Conservation (phyloP, 2,113 vertebrate species). For the Sturnira hondurensis region DNA sequence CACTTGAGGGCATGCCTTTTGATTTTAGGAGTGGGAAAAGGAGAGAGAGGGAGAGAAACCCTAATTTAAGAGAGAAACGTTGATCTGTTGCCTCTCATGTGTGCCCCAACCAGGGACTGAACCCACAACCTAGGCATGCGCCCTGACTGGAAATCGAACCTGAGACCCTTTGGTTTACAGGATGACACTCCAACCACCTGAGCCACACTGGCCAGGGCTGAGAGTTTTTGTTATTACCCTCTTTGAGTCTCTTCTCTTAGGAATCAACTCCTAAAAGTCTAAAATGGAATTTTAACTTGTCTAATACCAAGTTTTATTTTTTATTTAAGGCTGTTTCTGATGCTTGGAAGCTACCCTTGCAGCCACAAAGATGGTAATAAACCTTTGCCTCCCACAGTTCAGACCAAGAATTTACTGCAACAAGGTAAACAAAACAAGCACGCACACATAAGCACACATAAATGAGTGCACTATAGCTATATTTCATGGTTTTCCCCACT, state of each 20-base stretch:
- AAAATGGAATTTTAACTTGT: constrained; percentile 41
- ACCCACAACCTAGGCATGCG: too few species aligned
- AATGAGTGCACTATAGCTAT: not conserved
- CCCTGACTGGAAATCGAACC: too few species aligned
- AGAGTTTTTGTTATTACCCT: not conserved
- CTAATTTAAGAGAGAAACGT: too few species aligned
- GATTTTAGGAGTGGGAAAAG: too few species aligned
- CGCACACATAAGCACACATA: not conserved
- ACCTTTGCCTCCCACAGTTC: constrained; percentile 92
- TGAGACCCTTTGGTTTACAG: too few species aligned
- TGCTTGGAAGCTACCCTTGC: constrained; percentile 68
- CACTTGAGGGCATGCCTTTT: too few species aligned
- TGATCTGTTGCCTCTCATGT: too few species aligned
- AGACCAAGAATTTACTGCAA: constrained; percentile 89
- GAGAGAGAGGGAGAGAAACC: too few species aligned
- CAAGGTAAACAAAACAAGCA: constrained; percentile 84
- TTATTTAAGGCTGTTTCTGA: constrained; percentile 72
- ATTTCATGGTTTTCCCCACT: not conserved
- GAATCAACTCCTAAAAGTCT: constrained; percentile 22
- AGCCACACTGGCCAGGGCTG: not conserved
- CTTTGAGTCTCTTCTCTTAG: not conserved
- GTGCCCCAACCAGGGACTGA: too few species aligned
- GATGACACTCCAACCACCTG: too few species aligned
- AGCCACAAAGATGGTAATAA: constrained; percentile 89
- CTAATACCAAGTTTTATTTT: constrained; percentile 60